Base-by-base conservation (phyloP, 2,113 vertebrate genomes). In the Haplochromis burtoni region DNA sequence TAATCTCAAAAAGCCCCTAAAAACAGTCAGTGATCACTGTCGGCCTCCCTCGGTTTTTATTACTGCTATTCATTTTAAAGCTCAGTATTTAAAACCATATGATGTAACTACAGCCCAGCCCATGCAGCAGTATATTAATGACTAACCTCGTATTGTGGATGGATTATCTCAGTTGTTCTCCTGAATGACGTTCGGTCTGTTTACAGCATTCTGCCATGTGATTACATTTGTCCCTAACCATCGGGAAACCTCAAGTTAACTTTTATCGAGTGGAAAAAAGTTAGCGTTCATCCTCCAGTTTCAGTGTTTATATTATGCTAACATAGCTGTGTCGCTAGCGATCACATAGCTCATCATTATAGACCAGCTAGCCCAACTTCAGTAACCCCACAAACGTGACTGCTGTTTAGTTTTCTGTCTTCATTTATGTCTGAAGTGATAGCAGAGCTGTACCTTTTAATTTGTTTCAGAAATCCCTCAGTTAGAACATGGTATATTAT, bases 321-420 rank as follows among this genome's bases (percentile, higher is more conserved):
- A 14, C 21, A 55, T 14, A 55, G 11, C 54, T 55, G 21, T 55
- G 53, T 55, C 0, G 0, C 53, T 55, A 55, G 53, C 4, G 0
- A 24, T 24, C 53, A 24, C 21, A 7, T 55, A 55, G 53, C 21
- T 4, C 21, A 0, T 24, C 53, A 55, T 55, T 55, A 55, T 55
- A 24, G 7, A 24, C 53, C 53, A 55, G 53, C n/a, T 55, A 55
- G 11, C 11, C 21, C 53, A 55, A 55, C 21, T 24, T 24, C 11
- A 55, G 53, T 24, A 13, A 55, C 6, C 6, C 2, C 7, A 55
- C 53, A 55, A 55, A 55, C 1, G 1, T 54, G 1, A 55, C 12
- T 55, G 12, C 54, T 55, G 12, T 55, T 26, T 55, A 26, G 12
- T 55, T 55, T 1, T 55, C 54, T 14, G 54, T 55, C 54, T 55